phyloP scores from a whole-genome alignment of 2,113 vertebrate genomes.

The Elephantulus edwardii region DNA sequence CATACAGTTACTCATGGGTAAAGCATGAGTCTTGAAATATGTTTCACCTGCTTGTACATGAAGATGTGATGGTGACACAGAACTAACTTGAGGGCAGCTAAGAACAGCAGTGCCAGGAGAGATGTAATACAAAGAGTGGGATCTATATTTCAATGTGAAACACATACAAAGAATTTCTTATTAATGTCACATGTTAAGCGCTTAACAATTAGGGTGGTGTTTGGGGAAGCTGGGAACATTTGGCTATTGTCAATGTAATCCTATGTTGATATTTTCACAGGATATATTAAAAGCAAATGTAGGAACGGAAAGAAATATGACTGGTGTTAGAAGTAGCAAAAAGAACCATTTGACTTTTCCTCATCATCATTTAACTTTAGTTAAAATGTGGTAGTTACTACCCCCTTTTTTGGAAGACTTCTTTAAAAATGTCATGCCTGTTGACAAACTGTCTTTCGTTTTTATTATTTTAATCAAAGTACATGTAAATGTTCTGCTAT shows the following conservation, averaged over 20 bases:
- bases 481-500: background rate
- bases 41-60: background rate
- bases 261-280: background rate
- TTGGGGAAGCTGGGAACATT: background rate
- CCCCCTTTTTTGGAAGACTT: background rate
- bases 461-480: background rate
- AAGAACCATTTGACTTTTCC: background rate
- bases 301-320: conserved; percentile 11
- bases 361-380: background rate
- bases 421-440: background rate
- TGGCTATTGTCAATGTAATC: background rate
- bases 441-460: background rate
- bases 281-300: conserved; percentile 10
- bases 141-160: background rate
- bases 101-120: background rate
- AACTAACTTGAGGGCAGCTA: background rate
- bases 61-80: background rate
- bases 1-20: background rate
- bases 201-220: background rate
- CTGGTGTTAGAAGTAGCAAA: background rate
- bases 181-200: too few species aligned
- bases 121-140: background rate
- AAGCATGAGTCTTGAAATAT: background rate
- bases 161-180: background rate
- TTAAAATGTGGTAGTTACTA: background rate